Evolutionary conservation across 2,113 vertebrate species (phyloP).

Genomic region (Mormoops blainvillei): DNA sequence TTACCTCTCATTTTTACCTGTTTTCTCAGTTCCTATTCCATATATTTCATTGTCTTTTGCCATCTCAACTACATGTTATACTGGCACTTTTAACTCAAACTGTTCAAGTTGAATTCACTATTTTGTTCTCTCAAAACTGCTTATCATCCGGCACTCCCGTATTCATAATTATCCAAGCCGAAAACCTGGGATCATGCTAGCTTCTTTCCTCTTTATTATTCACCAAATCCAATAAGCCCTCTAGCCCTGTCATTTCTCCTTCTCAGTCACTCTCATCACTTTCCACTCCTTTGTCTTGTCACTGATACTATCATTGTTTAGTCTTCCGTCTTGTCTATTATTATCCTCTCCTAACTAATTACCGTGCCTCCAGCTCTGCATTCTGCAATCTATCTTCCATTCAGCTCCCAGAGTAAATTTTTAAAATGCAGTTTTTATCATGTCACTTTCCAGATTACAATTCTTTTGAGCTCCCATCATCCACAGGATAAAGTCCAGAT

Average conservation of each 20-base stretch:
- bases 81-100: not conserved
- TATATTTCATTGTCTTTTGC: not conserved
- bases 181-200: not conserved
- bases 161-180: not conserved
- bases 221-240: not conserved
- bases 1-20: not conserved
- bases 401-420: not conserved
- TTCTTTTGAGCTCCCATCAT: not conserved
- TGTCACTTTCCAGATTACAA: not conserved
- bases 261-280: not conserved
- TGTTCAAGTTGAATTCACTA: not conserved
- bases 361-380: not conserved
- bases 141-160: not conserved
- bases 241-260: not conserved
- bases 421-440: not conserved
- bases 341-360: not conserved
- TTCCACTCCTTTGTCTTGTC: not conserved
- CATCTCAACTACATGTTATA: not conserved
- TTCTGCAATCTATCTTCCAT: not conserved
- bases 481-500: conserved; percentile 18
- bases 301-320: not conserved
- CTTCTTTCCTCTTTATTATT: not conserved
- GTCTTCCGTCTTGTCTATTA: not conserved
- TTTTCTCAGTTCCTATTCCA: not conserved
- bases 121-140: not conserved